Evolutionary conservation across 2,113 vertebrate species (phyloP).

Genomic region (Notarius quadriscutis): DNA sequence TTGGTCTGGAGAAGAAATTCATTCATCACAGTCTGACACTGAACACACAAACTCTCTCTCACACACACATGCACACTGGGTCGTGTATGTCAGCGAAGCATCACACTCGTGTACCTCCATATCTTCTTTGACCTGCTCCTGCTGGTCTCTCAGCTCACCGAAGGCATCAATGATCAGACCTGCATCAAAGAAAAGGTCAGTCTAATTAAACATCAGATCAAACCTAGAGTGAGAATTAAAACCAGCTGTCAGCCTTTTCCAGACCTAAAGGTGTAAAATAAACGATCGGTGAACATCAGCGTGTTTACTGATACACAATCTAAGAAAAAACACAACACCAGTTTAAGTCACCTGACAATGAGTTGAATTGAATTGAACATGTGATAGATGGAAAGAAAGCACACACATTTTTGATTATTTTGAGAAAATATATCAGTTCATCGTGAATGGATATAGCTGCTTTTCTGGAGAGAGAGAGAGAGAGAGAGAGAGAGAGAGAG

Average conservation of each 20-base stretch:
- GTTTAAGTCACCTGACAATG: too few relatives aligned
- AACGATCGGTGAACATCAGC: neutral
- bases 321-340: too few relatives aligned
- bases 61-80: neutral
- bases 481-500: neutral
- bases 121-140: slow-evolving; percentile 55
- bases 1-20: slow-evolving; percentile 76
- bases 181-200: slow-evolving; percentile 6
- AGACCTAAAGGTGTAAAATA: neutral
- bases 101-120: slow-evolving; percentile 44
- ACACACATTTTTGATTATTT: too few relatives aligned
- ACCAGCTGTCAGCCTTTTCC: neutral
- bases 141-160: slow-evolving; percentile 54
- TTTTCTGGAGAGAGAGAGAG: neutral
- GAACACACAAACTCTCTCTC: neutral
- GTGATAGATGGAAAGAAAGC: too few relatives aligned
- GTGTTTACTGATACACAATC: too few relatives aligned
- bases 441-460: too few relatives aligned
- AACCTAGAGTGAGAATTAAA: neutral
- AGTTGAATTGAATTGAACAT: too few relatives aligned
- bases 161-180: slow-evolving; percentile 55
- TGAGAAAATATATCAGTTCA: neutral
- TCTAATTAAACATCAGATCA: neutral
- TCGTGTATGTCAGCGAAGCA: neutral
- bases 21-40: neutral